These are phyloP conservation scores for Brachionus sp. DNA, from an alignment of 1,140 invertebrate genomes.

Conservation along the genomic window DNA sequence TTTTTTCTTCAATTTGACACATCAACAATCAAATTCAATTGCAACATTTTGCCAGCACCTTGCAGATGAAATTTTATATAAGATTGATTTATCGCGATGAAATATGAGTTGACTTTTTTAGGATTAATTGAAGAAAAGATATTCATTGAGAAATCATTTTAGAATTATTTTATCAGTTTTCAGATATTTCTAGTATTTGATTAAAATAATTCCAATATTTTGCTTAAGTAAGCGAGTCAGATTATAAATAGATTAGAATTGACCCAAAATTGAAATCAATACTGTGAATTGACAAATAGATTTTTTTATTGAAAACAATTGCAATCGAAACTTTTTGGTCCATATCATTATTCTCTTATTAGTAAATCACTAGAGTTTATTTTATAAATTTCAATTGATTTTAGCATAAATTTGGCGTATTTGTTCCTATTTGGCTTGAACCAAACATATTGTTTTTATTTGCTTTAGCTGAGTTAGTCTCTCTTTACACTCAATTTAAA, in stretches of 20 bases:
- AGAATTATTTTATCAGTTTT: slow-evolving; percentile 23
- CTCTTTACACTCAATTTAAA: not conserved
- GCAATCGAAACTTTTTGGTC: not conserved
- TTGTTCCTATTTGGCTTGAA: not conserved
- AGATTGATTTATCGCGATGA: not conserved
- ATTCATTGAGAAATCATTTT: not conserved
- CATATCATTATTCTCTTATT: not conserved
- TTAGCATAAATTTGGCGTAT: not conserved
- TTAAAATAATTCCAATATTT: slow-evolving; percentile 22
- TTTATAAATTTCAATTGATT: not conserved
- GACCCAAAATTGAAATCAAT: not conserved
- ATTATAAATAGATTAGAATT: not conserved
- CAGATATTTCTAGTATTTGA: slow-evolving; percentile 17
- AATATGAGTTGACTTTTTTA: not conserved
- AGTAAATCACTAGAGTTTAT: not conserved
- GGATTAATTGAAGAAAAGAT: not conserved
- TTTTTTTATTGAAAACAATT: not conserved
- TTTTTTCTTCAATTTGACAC: not conserved
- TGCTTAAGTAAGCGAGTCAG: slow-evolving; percentile 31
- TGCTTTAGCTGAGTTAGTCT: not conserved
- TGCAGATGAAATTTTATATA: not conserved
- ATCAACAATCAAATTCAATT: not conserved
- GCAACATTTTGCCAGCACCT: slow-evolving; percentile 6
- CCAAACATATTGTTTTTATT: not conserved
- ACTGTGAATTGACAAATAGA: slow-evolving; percentile 6